A percentile compares a stretch with the other conserved stretches of the same genome.
These are phyloP conservation scores for Arctopsyche grandis DNA, from an alignment of 1,140 invertebrate genomes.

Conservation along the genomic window DNA sequence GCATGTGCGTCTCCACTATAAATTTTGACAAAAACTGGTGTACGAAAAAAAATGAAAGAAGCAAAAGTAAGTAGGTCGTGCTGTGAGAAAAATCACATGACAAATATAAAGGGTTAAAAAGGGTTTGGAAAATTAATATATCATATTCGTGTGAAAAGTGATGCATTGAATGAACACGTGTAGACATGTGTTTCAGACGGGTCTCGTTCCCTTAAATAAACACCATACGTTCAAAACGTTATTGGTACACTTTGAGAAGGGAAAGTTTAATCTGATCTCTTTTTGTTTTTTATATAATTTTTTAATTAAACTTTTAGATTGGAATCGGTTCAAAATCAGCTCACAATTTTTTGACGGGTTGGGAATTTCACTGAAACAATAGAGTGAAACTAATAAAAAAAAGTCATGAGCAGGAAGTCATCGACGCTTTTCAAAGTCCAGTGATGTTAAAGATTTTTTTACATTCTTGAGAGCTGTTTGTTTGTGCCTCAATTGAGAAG, in stretches of 20 bases:
- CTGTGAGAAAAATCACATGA: background rate
- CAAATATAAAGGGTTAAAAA: background rate
- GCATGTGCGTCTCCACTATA: conserved; percentile 10
- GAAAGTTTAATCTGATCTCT: too few species aligned
- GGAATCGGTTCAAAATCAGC: too few species aligned
- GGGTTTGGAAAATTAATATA: conserved; percentile 15
- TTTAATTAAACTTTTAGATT: too few species aligned
- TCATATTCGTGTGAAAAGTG: background rate
- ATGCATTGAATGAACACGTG: conserved; percentile 1
- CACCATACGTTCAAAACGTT: background rate
- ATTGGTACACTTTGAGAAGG: background rate
- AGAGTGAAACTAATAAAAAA: too few species aligned
- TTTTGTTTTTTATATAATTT: too few species aligned
- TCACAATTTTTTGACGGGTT: too few species aligned
- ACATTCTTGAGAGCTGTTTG: too few species aligned
- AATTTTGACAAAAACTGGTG: conserved; percentile 24
- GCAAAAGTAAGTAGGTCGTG: background rate
- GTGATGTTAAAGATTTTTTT: too few species aligned
- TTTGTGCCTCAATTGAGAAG: too few species aligned
- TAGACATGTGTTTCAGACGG: conserved; percentile 1
- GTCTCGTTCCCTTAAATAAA: background rate
- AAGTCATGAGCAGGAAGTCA: too few species aligned
- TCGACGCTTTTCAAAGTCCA: too few species aligned
- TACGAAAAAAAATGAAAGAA: background rate
- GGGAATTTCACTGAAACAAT: too few species aligned